A percentile compares a stretch with the other conserved stretches of the same genome.
These are phyloP conservation scores for Parambassis ranga DNA, from an alignment of 2,797 vertebrate species.

Conservation along the genomic window DNA sequence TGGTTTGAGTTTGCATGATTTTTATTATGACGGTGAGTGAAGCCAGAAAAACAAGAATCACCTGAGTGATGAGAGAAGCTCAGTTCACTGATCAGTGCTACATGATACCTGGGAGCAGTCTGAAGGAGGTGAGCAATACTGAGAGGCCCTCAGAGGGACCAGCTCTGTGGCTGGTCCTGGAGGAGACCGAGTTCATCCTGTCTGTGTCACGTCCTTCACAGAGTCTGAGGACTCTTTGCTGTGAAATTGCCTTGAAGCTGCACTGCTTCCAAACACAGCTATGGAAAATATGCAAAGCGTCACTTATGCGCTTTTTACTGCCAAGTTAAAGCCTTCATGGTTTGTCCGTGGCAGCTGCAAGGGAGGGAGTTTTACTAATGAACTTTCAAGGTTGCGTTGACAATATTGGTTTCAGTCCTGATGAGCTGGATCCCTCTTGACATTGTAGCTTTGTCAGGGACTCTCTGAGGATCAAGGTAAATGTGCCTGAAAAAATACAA, in stretches of 20 bases:
- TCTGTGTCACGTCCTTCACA: background rate
- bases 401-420: constrained; percentile 12
- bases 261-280: constrained; percentile 41
- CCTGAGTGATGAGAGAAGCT: background rate
- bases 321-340: constrained; percentile 48
- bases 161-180: constrained; percentile 12
- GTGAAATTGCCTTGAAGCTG: constrained; percentile 15
- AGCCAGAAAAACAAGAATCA: background rate
- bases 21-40: too few species aligned
- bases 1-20: background rate
- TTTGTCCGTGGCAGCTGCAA: constrained; percentile 38
- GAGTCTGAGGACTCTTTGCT: constrained; percentile 8
- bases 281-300: constrained; percentile 65
- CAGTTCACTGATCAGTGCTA: background rate
- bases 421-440: constrained; percentile 10
- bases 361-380: constrained; percentile 42
- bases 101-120: background rate
- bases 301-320: constrained; percentile 42
- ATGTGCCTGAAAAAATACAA: background rate
- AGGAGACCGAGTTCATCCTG: constrained; percentile 6
- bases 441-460: background rate
- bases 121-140: background rate
- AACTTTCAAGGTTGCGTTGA: constrained; percentile 36
- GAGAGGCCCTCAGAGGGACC: constrained; percentile 2
- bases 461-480: background rate